Base-by-base conservation (phyloP, 2,113 vertebrate species). In the Butorides virescens region DNA sequence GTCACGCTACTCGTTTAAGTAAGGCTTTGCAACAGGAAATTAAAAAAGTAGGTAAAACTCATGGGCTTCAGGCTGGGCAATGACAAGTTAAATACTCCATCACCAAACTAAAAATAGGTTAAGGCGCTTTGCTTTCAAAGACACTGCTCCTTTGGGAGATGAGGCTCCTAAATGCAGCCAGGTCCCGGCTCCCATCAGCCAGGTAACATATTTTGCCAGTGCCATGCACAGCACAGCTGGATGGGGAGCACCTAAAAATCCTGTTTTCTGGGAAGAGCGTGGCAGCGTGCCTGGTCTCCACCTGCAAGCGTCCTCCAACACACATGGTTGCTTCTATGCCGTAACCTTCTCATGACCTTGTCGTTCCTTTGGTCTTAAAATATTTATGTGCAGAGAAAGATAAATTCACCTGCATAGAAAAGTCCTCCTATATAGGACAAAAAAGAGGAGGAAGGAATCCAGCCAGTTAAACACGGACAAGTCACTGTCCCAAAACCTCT, bases 211-310 rank as follows among this genome's bases (percentile, higher is more conserved):
- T 37, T 72, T 72, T 30, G 32, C 70, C 5, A 1, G 30, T 74
- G 70, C n/a, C 39, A 15, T 0, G 0, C 39, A 14, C 2, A 4
- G 73, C 34, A 39, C 23, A 9, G 52, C 6, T 39, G 37, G 52
- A 42, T 30, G 30, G 29, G 8, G 30, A 86, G 50, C 42, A 67
- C 34, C 59, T 34, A 37, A 47, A 87, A 46, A 0, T 1, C 25
- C 42, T 15, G 1, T 59, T 55, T 63, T n/a, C 68, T 1, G 0
- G 58, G 16, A 80, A 27, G 1, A 3, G 5, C 1, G 0, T 1
- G 6, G 67, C 65, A 25, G 0, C 1, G 1, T 32, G 53, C 11
- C 36, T 61, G 49, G 22, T 37, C 22, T 62, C 55, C 70, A 39
- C 3, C n/a, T 25, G 26, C 39, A 44, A 66, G 30, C 1, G 7